Evolutionary conservation across 2,888 invertebrate genomes (phyloP).

Genomic region (Meliscaeva auricollis): DNA sequence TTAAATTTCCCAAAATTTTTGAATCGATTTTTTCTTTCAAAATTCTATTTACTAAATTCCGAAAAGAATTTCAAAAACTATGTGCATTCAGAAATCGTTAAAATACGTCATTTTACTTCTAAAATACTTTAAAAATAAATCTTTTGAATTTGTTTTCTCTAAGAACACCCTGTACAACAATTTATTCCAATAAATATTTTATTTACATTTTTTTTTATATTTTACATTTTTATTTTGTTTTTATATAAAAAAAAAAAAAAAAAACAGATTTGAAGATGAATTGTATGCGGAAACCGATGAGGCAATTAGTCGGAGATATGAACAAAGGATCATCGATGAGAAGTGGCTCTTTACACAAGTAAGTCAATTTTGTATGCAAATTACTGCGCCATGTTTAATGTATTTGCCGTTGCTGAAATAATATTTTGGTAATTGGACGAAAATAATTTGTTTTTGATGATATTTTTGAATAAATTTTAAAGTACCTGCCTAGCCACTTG

Average conservation of each 20-base stretch:
- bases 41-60: too few relatives aligned
- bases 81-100: too few relatives aligned
- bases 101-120: too few relatives aligned
- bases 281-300: conserved; percentile 65
- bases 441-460: conserved; percentile 15
- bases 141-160: too few relatives aligned
- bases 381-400: neutral
- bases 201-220: neutral
- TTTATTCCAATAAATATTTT: neutral
- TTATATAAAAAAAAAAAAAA: neutral
- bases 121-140: too few relatives aligned
- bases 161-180: neutral
- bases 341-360: conserved; percentile 83
- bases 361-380: conserved; percentile 67
- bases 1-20: too few relatives aligned
- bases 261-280: conserved; percentile 77
- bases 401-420: conserved; percentile 16
- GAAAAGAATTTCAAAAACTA: too few relatives aligned
- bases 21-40: too few relatives aligned
- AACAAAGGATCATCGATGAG: conserved; percentile 82
- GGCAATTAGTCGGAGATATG: conserved; percentile 71
- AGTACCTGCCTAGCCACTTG: too few relatives aligned
- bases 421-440: conserved; percentile 10
- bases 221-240: conserved; percentile 26
- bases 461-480: neutral